Evolutionary conservation across 2,888 invertebrate genomes (phyloP), one percentile per base, ranked within the genome.

Genomic region (Teleogryllus oceanicus): DNA sequence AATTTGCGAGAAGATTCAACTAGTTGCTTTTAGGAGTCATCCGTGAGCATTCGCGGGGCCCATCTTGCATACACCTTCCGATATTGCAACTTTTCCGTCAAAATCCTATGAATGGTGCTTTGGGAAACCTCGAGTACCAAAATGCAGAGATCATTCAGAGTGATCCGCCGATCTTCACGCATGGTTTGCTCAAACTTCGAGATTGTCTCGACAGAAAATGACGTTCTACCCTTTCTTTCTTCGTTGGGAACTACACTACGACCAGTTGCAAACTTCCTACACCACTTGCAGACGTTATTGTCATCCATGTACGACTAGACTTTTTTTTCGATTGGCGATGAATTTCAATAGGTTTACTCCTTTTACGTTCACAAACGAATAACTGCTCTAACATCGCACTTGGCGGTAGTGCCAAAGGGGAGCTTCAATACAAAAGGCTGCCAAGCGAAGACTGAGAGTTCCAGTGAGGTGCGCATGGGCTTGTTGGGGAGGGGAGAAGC

Each of bases 1-100:
- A 20, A 76, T 37, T 76, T 2, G 11, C 1, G 78, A 2, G 62
- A 78, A 20, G 24, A 78, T 51, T 51, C 78, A 78, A 78, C n/a
- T 24, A 0, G 21, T 78, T 62, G 62, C 2, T 2, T 74, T 74
- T 20, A 18, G 78, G 2, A 3, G 13, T 51, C 74, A 20, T 50
- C 20, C 18, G 49, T 77, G 37, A 77, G 50, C 77, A 77, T 37
- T 49, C 2, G 50, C 1, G 75, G 21, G 13, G 1, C 75, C 24
- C 1, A 75, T 49, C n/a, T 24, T 24, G 24, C 49, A 16, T 18
- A 49, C 50, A 49, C 50, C 77, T n/a, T 21, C 77, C 50, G 24
- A 75, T 20, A 21, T 20, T 75, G 75, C 24, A 20, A 75, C 24
- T n/a, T 24, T 75, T 37, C 37, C 75, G 13, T 75, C 20, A 21